Evolutionary conservation across 2,888 invertebrate species (phyloP), one percentile per base, ranked within the genome.

Genomic region (Hypolimnas misippus): DNA sequence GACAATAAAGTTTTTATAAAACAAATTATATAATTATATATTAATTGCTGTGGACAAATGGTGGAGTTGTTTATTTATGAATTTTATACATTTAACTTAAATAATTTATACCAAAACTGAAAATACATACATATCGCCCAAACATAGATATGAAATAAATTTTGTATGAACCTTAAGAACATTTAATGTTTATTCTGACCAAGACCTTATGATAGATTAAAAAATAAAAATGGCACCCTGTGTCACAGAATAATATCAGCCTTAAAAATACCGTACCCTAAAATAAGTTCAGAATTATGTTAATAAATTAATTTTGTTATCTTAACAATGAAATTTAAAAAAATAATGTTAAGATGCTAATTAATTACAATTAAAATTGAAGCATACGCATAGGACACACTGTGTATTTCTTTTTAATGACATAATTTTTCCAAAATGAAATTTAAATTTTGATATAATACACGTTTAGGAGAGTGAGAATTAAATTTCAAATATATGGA

Each of bases 221-320:
- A 69, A 63, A 57, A 56, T 65, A 68, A 76, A 75, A 75, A 86
- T 86, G 87, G 87, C 86, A 87, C 87, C 83, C 80, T 83, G 84
- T 79, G 77, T 81, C 76, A 72, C 67, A 68, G 73, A 73, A 72
- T 19, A 25, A 25, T 14, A 76, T 82, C 81, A 84, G 83, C 80
- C 83, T 84, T 84, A 66, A 77, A 70, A 69, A 71, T 73, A 72
- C 10, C 17, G 50, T 33, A 61, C 40, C n/a, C n/a, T 54, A 62
- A 55, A 35, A 12, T 40, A 19, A 63, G 53, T 46, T 46, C 19
- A 7, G 16, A 25, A 53, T 35, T 63, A 44, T 70, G 75, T 77
- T 77, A 77, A 77, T 78, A 75, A 77, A 77, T 78, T 78, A 77
- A 73, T 75, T 35, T 25, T 17, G 40, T 63, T 57, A 49, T 38